Evolutionary conservation across 2,113 vertebrate species (phyloP).

Genomic region (Scomber japonicus): DNA sequence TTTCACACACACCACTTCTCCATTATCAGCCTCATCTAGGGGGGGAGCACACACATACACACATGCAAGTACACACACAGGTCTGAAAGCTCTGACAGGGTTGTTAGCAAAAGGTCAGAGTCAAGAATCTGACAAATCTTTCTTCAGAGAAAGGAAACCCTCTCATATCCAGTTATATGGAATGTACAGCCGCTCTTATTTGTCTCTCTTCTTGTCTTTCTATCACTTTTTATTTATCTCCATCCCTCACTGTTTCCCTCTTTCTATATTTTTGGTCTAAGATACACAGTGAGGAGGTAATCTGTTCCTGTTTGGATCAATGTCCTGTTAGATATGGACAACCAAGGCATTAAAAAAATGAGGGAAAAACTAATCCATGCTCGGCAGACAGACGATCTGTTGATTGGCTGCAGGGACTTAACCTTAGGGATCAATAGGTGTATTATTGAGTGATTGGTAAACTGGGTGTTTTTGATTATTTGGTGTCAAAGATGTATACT

Average conservation of each 20-base stretch:
- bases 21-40: conserved; percentile 71
- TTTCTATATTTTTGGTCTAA: background rate
- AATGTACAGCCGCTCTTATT: conserved; percentile 35
- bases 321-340: conserved; percentile 39
- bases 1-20: conserved; percentile 75
- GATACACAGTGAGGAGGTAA: conserved; percentile 25
- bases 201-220: conserved; percentile 46
- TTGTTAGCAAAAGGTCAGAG: conserved; percentile 80
- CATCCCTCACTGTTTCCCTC: conserved; percentile 3
- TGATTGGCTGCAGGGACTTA: conserved; percentile 27
- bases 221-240: conserved; percentile 15
- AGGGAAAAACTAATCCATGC: conserved; percentile 22
- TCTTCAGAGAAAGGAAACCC: conserved; percentile 50
- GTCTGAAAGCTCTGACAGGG: conserved; percentile 70
- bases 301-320: conserved; percentile 33
- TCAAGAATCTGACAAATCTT: conserved; percentile 76
- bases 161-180: conserved; percentile 60
- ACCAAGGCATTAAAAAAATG: conserved; percentile 42
- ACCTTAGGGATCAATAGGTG: conserved; percentile 21
- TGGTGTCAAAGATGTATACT: background rate
- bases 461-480: conserved; percentile 13
- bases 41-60: conserved; percentile 39
- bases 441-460: conserved; percentile 14
- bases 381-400: conserved; percentile 33
- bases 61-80: conserved; percentile 43